Evolutionary conservation across 2,888 invertebrate genomes (phyloP).

Genomic region (Andrena chrysosceles): DNA sequence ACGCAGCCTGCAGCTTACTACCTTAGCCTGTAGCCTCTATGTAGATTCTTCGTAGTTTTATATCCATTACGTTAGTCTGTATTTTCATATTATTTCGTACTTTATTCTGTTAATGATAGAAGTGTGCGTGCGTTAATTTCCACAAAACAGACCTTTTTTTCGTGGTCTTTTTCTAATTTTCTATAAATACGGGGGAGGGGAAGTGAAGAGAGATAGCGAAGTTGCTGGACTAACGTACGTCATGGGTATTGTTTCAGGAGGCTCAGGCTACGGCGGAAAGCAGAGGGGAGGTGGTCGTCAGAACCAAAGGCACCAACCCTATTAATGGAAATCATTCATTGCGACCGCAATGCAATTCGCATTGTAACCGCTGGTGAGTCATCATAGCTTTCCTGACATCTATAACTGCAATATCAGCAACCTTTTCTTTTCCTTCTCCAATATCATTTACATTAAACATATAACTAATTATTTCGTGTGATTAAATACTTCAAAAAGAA

Average conservation of each 20-base stretch:
- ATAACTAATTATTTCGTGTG: constrained; percentile 21
- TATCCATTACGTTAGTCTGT: constrained; percentile 65
- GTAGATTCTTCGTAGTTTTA: constrained; percentile 80
- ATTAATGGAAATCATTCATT: constrained; percentile 87
- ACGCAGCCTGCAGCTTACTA: constrained; percentile 84
- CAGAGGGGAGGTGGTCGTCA: constrained; percentile 90
- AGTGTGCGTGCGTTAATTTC: constrained; percentile 78
- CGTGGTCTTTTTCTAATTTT: constrained; percentile 54
- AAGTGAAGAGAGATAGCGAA: constrained; percentile 62
- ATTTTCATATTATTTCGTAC: constrained; percentile 61
- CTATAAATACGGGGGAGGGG: constrained; percentile 55
- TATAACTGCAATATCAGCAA: constrained; percentile 43
- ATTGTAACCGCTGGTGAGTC: constrained; percentile 84
- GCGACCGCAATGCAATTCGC: constrained; percentile 82
- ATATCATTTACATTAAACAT: constrained; percentile 38
- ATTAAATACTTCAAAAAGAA: neutral
- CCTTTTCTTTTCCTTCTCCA: constrained; percentile 56
- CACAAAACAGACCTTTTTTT: constrained; percentile 49
- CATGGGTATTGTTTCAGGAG: constrained; percentile 85
- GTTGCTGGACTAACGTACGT: constrained; percentile 78
- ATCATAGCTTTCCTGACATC: constrained; percentile 68
- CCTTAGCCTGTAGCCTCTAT: constrained; percentile 85
- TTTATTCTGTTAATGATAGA: constrained; percentile 68
- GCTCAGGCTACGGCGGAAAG: constrained; percentile 92
- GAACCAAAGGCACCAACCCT: constrained; percentile 95